These are phyloP conservation scores for Fistularia tabacaria DNA, from an alignment of 2,797 vertebrate species.

Conservation along the genomic window DNA sequence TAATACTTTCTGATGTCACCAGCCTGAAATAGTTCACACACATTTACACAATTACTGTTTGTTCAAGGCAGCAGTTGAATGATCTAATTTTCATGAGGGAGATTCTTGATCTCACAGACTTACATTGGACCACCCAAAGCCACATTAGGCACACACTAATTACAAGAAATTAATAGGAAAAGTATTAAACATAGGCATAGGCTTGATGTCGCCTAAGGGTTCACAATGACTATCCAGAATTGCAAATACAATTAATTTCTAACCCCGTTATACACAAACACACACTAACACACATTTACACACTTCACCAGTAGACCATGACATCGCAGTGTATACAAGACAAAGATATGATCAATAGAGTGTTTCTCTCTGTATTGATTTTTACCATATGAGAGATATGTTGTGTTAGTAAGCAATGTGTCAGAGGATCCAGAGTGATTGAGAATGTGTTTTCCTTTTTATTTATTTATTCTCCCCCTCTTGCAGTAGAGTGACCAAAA, in stretches of 20 bases:
- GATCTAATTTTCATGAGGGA: background rate
- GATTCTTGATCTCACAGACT: background rate
- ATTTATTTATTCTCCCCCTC: background rate
- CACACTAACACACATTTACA: conserved; percentile 8
- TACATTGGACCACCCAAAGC: conserved; percentile 6
- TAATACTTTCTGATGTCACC: too few species aligned
- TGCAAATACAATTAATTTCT: conserved; percentile 15
- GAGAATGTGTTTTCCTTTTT: conserved; percentile 26
- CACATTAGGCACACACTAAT: conserved; percentile 11
- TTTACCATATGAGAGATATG: conserved; percentile 62
- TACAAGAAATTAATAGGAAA: conserved; percentile 4
- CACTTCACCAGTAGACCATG: conserved; percentile 30
- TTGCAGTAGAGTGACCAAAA: conserved; percentile 14
- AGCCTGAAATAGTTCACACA: too few species aligned
- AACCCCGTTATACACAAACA: background rate
- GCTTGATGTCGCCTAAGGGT: conserved; percentile 14
- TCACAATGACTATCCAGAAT: conserved; percentile 14
- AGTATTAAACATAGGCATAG: conserved; percentile 8
- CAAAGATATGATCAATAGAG: conserved; percentile 64
- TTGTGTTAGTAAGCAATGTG: conserved; percentile 54
- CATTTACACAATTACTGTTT: too few species aligned
- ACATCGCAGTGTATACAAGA: conserved; percentile 53
- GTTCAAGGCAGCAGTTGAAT: too few species aligned
- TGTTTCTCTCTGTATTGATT: conserved; percentile 66
- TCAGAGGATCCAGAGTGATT: conserved; percentile 53